Base-by-base conservation (phyloP, 1,140 invertebrate species). In the Drosophila carrolli region DNA sequence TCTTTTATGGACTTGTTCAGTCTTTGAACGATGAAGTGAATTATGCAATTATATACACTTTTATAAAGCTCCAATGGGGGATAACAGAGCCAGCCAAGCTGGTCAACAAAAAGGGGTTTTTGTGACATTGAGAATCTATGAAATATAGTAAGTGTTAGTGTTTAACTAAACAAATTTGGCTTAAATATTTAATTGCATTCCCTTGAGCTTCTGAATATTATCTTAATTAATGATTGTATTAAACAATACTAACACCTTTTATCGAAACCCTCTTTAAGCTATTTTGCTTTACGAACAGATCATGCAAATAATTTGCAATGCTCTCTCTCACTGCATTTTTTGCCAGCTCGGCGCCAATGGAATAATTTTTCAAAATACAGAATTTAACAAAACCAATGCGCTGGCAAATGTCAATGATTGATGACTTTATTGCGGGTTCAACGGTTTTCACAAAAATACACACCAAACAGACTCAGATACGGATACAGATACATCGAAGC, bases 351-450 rank as follows among this genome's bases (percentile, higher is more conserved):
- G 83, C 83, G 83, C 83, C 83, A 88, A 73, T 61, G 56, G 55
- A 65, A 90, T 89, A 89, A 89, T 89, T 84, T 84, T 81, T 86
- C 63, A 86, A 79, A 79, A 80, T 63, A 67, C 72, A 19, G 38
- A 75, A 55, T 62, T 58, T 38, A 55, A 56, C 19, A 62, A 63
- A 66, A 23, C 47, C 74, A 48, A 89, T 81, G 77, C 62, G 67
- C 72, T 89, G 73, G 89, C 89, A 91, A 91, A 88, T 91, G 89
- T 89, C 89, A 91, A 91, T 91, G 89, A 91, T 91, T 91, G 89
- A 91, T 91, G 89, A 82, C 89, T 91, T 91, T 91, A 91, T 91
- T 91, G 89, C 75, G 84, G 84, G 84, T 89, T 89, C 84, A 89
- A 84, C 81, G 85, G 77, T 89, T 89, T 89, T 84, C 80, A 80